phyloP scores from a whole-genome alignment of 2,797 vertebrate genomes.

The Thaleichthys pacificus region DNA sequence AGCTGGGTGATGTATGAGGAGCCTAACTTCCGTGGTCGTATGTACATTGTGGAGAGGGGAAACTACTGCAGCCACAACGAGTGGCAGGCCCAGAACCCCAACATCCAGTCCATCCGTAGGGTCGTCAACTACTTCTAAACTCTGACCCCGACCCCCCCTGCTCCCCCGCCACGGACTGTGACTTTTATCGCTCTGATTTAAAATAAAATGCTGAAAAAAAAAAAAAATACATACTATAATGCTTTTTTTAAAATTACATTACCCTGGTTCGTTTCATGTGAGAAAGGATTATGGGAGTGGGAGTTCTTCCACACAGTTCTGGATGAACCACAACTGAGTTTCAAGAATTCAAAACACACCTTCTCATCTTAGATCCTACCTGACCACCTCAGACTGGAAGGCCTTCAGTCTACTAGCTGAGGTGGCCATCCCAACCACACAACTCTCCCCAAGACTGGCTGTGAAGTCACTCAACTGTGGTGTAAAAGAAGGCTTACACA shows the following conservation, averaged over 20 bases:
- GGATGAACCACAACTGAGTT: no score
- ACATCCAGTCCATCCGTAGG: conserved; percentile 87
- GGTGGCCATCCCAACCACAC: background rate
- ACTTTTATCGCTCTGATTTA: conserved; percentile 54
- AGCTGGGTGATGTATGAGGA: conserved; percentile 95
- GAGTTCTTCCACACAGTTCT: background rate
- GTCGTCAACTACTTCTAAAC: conserved; percentile 89
- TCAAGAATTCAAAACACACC: no score
- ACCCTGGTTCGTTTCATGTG: conserved; percentile 29
- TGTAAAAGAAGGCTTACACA: background rate
- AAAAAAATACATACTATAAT: conserved; percentile 31
- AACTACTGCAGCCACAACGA: conserved; percentile 81
- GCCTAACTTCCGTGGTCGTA: conserved; percentile 89
- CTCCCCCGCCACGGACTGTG: conserved; percentile 25
- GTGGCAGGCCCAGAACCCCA: conserved; percentile 86
- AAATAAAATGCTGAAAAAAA: conserved; percentile 53
- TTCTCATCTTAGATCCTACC: no score
- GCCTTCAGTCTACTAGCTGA: no score
- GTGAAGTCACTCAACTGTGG: background rate
- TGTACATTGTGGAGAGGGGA: conserved; percentile 89
- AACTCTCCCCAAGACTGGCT: background rate
- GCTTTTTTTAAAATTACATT: conserved; percentile 33
- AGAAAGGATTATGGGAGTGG: background rate
- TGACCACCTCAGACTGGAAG: no score
- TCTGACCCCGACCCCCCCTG: background rate